A percentile compares a stretch with the other conserved stretches of the same genome.
These are phyloP conservation scores for Paradoxurus hermaphroditus DNA, from an alignment of 2,113 vertebrate genomes.

Conservation along the genomic window DNA sequence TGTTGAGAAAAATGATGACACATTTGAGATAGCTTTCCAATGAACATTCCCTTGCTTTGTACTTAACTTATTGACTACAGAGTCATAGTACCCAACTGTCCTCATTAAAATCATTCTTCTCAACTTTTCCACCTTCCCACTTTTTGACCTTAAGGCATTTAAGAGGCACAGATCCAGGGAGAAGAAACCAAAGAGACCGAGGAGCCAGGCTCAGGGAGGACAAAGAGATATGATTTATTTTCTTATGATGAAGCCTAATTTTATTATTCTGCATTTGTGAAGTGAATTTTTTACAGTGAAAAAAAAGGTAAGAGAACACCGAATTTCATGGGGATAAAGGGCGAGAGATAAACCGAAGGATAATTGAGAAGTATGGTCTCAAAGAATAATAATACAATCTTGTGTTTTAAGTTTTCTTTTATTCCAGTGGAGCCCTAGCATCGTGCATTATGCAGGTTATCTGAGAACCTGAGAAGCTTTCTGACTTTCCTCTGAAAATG, in stretches of 20 bases:
- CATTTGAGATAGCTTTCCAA: neutral
- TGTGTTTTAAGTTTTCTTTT: neutral
- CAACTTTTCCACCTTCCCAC: neutral
- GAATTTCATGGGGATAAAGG: neutral
- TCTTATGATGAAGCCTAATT: neutral
- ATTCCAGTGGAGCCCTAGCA: neutral
- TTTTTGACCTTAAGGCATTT: neutral
- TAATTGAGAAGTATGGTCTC: neutral
- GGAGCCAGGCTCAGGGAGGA: neutral
- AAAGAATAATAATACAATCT: neutral
- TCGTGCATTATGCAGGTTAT: neutral
- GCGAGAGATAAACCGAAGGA: neutral
- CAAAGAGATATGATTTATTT: neutral
- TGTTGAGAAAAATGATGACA: conserved; percentile 17
- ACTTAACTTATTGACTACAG: neutral
- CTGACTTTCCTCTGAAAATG: neutral
- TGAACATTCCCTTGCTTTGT: neutral
- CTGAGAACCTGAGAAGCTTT: neutral
- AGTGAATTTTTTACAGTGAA: conserved; percentile 12
- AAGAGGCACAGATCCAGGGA: neutral
- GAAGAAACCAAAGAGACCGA: neutral
- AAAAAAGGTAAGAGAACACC: neutral
- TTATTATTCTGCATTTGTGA: conserved; percentile 18
- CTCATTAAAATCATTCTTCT: neutral
- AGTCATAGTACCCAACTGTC: neutral